Evolutionary conservation across 2,888 invertebrate genomes (phyloP).

Genomic region (Notodromas monacha): DNA sequence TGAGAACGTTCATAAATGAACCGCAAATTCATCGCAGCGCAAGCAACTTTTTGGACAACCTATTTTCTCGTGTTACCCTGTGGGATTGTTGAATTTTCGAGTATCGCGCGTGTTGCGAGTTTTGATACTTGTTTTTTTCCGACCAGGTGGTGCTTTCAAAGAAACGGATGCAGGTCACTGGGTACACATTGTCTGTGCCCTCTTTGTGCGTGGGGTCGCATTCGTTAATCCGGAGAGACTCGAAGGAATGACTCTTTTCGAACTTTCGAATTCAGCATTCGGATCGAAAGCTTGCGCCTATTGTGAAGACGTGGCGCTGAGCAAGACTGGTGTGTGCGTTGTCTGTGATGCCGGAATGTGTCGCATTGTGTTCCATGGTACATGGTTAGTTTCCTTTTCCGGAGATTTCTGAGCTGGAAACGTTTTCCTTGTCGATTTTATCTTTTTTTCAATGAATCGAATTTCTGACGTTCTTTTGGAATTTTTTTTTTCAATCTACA

Average conservation of each 20-base stretch:
- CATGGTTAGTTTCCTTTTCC: constrained; percentile 29
- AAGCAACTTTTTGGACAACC: too few relatives aligned
- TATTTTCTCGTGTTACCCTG: background rate
- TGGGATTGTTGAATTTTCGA: background rate
- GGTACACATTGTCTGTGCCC: constrained; percentile 89
- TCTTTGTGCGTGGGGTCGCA: constrained; percentile 85
- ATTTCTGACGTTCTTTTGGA: too few relatives aligned
- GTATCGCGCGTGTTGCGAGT: constrained; percentile 6
- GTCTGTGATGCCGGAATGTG: constrained; percentile 97
- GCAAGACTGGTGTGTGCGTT: constrained; percentile 75
- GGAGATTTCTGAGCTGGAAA: too few relatives aligned
- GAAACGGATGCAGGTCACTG: constrained; percentile 90
- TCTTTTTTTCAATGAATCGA: too few relatives aligned
- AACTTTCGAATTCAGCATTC: constrained; percentile 91
- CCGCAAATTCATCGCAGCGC: background rate
- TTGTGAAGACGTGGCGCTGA: constrained; percentile 53
- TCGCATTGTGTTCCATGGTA: constrained; percentile 82
- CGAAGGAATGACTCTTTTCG: constrained; percentile 63
- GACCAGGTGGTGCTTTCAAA: constrained; percentile 42
- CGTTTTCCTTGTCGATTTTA: too few relatives aligned
- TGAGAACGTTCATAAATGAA: background rate
- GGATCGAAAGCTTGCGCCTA: constrained; percentile 66
- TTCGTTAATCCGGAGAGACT: constrained; percentile 45
- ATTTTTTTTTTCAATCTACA: constrained; percentile 14
- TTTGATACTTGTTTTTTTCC: constrained; percentile 1